phyloP scores from a whole-genome alignment of 2,888 invertebrate genomes.

The Dugesia japonica region DNA sequence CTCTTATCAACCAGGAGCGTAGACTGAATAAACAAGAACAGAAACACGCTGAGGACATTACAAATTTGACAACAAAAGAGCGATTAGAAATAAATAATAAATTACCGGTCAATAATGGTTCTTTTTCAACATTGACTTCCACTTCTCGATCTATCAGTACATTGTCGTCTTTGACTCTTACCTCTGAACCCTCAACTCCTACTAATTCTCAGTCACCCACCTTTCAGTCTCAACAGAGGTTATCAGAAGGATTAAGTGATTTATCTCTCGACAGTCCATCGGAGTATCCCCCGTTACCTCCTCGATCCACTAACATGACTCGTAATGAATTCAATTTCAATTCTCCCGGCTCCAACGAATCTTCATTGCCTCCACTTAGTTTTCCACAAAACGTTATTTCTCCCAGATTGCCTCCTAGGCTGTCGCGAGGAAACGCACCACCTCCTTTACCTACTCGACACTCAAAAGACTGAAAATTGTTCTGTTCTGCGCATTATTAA shows the following conservation, averaged over 20 bases:
- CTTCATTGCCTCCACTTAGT: neutral
- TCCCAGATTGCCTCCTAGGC: neutral
- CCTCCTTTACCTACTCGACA: neutral
- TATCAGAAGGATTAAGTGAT: neutral
- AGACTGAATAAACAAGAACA: neutral
- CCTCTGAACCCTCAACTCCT: neutral
- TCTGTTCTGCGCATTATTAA: neutral
- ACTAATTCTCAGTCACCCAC: neutral
- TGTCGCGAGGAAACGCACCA: neutral
- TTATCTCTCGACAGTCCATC: neutral
- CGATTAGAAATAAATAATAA: constrained; percentile 12
- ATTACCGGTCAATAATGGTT: neutral
- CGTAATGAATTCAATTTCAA: neutral
- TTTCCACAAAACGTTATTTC: constrained; percentile 9
- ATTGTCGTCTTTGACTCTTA: neutral
- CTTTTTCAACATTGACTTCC: neutral
- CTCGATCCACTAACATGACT: neutral
- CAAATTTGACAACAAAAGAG: neutral
- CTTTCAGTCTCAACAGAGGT: neutral
- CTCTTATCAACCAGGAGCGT: neutral
- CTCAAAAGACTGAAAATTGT: neutral
- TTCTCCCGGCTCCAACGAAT: too few species aligned
- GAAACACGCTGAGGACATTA: neutral
- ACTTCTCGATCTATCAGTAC: neutral
- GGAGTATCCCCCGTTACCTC: neutral